These are phyloP conservation scores for Drosophila macrothrix DNA, from an alignment of 2,888 invertebrate species.

Conservation along the genomic window DNA sequence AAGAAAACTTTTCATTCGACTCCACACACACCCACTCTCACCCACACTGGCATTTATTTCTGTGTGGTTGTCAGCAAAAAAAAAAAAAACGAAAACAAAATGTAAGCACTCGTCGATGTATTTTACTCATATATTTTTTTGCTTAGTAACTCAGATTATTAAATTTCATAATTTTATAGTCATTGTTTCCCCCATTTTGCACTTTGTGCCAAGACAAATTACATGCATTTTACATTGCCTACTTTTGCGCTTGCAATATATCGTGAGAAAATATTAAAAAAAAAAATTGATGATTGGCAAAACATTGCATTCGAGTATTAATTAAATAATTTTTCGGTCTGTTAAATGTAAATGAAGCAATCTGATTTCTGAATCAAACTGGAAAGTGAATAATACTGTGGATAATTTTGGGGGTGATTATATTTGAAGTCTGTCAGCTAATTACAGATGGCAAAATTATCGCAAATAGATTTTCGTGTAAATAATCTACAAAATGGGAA, in stretches of 20 bases:
- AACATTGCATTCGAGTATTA: neutral
- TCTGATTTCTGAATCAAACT: neutral
- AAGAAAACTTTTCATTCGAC: slow-evolving; percentile 53
- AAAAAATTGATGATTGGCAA: neutral
- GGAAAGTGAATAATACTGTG: neutral
- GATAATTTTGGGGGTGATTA: neutral
- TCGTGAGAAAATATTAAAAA: neutral
- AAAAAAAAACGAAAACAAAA: neutral
- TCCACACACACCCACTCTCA: slow-evolving; percentile 12
- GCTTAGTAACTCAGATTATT: neutral
- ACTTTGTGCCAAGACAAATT: neutral
- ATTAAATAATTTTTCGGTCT: neutral
- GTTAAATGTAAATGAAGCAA: neutral
- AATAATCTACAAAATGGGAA: neutral
- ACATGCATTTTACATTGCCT: neutral
- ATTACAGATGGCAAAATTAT: neutral
- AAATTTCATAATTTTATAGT: neutral
- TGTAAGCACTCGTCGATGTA: too few species aligned
- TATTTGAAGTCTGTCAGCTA: neutral
- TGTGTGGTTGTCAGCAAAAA: neutral
- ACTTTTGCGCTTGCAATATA: slow-evolving; percentile 13
- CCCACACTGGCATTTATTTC: neutral
- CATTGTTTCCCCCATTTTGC: neutral
- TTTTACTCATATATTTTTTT: neutral
- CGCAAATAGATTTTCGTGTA: neutral